Evolutionary conservation across 2,888 invertebrate species (phyloP).

Genomic region (Plebejus anna): DNA sequence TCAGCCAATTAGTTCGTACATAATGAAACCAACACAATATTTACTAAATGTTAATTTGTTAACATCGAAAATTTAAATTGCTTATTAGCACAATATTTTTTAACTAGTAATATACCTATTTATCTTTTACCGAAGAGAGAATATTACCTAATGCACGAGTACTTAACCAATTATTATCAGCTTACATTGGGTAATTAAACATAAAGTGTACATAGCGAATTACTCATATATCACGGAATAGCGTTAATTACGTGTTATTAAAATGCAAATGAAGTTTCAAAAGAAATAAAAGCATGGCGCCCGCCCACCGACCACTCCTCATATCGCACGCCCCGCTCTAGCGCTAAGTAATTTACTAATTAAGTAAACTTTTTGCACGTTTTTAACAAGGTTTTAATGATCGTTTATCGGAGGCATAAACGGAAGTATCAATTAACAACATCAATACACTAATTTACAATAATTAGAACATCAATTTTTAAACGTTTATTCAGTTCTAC

Average conservation of each 20-base stretch:
- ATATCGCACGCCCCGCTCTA: conserved; percentile 22
- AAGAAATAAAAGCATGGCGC: background rate
- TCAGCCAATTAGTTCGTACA: too few relatives aligned
- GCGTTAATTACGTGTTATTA: conserved; percentile 26
- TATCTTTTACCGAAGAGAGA: background rate
- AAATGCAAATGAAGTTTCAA: conserved; percentile 27
- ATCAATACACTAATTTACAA: background rate
- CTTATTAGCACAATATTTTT: too few relatives aligned
- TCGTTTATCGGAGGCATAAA: background rate
- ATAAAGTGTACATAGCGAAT: background rate
- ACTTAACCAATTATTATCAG: background rate
- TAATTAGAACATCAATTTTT: background rate
- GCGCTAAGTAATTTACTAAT: background rate
- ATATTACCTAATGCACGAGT: background rate
- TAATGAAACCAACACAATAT: too few relatives aligned
- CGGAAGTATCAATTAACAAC: background rate
- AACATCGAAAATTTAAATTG: too few relatives aligned
- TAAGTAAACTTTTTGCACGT: background rate
- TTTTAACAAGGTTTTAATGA: background rate
- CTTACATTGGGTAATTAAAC: background rate
- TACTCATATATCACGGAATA: conserved; percentile 19
- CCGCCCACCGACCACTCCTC: conserved; percentile 28
- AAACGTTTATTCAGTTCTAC: background rate
- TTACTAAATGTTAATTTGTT: too few relatives aligned
- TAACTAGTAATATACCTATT: too few relatives aligned